Conservation (phyloP, 1,140 invertebrate species). For the Watersipora subatra region DNA sequence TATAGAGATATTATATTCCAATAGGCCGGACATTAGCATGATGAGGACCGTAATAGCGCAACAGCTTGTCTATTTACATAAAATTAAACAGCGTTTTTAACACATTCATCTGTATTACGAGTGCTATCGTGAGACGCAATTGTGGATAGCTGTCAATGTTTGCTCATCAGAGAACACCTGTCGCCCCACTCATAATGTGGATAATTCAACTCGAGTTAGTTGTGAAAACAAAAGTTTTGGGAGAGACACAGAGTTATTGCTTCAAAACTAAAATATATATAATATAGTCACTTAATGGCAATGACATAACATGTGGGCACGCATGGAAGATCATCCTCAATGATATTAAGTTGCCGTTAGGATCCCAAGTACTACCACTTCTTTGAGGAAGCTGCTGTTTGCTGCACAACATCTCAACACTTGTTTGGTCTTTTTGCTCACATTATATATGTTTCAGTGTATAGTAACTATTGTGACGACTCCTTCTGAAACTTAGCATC, state of each 20-base stretch:
- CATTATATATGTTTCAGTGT: no score
- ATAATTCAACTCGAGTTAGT: not conserved
- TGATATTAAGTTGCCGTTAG: no score
- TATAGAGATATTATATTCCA: not conserved
- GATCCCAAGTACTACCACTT: no score
- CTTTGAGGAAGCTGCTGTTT: no score
- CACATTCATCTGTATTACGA: not conserved
- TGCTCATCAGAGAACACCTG: not conserved
- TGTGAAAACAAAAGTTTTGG: not conserved
- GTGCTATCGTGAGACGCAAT: not conserved
- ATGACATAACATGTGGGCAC: not conserved
- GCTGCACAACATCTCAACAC: no score
- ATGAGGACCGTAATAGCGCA: not conserved
- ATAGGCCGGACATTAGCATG: not conserved
- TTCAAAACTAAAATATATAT: not conserved
- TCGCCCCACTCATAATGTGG: not conserved
- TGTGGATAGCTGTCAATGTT: not conserved
- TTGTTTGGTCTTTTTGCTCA: no score
- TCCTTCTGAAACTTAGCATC: no score
- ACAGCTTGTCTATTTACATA: not conserved
- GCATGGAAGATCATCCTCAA: no score
- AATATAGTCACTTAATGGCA: not conserved
- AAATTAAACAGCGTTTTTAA: not conserved
- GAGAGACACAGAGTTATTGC: not conserved
- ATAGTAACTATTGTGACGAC: no score